These are phyloP conservation scores for Cylindroiulus punctatus DNA, from an alignment of 2,888 invertebrate genomes.

Conservation along the genomic window DNA sequence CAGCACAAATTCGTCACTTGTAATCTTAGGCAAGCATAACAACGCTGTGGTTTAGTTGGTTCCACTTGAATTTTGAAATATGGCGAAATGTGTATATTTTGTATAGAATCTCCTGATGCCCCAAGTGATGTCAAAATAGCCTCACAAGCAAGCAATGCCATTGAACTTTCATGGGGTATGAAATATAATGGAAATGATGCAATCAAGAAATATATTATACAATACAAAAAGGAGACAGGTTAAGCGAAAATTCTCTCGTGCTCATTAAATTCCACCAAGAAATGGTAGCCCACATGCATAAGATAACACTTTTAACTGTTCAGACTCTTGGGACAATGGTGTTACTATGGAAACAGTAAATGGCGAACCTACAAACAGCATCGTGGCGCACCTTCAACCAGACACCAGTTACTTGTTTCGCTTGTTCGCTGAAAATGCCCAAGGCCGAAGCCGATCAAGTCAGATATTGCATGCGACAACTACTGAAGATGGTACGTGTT, in stretches of 20 bases:
- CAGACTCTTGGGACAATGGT: constrained; percentile 54
- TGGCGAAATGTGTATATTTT: background rate
- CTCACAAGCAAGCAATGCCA: background rate
- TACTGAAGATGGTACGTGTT: constrained; percentile 54
- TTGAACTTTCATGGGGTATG: constrained; percentile 48
- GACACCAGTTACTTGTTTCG: constrained; percentile 50
- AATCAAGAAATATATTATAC: constrained; percentile 64
- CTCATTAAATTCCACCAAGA: background rate
- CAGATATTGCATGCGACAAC: constrained; percentile 46
- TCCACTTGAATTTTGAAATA: background rate
- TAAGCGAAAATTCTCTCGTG: background rate
- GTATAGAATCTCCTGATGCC: constrained; percentile 49
- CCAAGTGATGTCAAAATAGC: constrained; percentile 45
- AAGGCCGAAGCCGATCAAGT: constrained; percentile 53
- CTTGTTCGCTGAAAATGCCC: constrained; percentile 53
- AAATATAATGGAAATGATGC: constrained; percentile 59
- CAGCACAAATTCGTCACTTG: background rate
- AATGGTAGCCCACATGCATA: background rate
- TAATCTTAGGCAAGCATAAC: constrained; percentile 49
- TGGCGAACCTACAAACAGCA: constrained; percentile 52
- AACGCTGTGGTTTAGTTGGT: background rate
- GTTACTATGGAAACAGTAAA: constrained; percentile 55
- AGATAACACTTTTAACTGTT: background rate
- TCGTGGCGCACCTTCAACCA: constrained; percentile 53
- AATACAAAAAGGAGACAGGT: constrained; percentile 63